Conservation (phyloP, 2,113 vertebrate genomes). For the Nettapus auritus region DNA sequence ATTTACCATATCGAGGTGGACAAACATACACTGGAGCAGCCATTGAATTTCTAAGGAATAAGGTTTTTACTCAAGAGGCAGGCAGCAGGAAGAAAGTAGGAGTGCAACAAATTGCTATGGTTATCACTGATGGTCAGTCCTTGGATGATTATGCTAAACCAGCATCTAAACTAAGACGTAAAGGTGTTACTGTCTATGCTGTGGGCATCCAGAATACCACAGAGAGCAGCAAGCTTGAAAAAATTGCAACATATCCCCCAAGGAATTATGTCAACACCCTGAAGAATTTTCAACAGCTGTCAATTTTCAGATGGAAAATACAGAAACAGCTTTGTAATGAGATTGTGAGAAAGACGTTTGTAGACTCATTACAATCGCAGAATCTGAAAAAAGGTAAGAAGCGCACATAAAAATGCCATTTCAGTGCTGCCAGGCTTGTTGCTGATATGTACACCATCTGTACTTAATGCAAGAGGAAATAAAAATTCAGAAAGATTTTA, state of each 20-base stretch:
- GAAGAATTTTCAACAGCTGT: slow-evolving; percentile 77
- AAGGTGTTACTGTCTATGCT: slow-evolving; percentile 77
- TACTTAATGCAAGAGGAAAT: background rate
- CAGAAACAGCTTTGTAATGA: slow-evolving; percentile 79
- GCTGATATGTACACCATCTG: background rate
- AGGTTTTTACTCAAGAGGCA: slow-evolving; percentile 62
- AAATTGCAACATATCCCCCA: slow-evolving; percentile 81
- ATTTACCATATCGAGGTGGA: slow-evolving; percentile 77
- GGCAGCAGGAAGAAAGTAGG: slow-evolving; percentile 76
- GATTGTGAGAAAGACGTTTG: slow-evolving; percentile 28
- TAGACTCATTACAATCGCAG: background rate
- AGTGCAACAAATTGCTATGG: slow-evolving; percentile 80
- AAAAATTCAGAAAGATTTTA: background rate
- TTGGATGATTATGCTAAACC: slow-evolving; percentile 71
- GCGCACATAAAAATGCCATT: background rate
- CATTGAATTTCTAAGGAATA: slow-evolving; percentile 73
- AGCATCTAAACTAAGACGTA: slow-evolving; percentile 72
- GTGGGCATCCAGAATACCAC: slow-evolving; percentile 75
- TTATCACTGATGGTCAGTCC: slow-evolving; percentile 81
- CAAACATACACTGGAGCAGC: slow-evolving; percentile 74
- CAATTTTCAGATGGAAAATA: slow-evolving; percentile 64
- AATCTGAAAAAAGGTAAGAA: slow-evolving; percentile 78
- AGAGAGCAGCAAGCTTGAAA: slow-evolving; percentile 32
- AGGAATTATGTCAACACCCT: slow-evolving; percentile 71
- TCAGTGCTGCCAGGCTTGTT: background rate